A percentile compares a stretch with the other conserved stretches of the same genome.
Evolutionary conservation across 2,888 invertebrate genomes (phyloP).

Genomic region (Megamerina dolium): DNA sequence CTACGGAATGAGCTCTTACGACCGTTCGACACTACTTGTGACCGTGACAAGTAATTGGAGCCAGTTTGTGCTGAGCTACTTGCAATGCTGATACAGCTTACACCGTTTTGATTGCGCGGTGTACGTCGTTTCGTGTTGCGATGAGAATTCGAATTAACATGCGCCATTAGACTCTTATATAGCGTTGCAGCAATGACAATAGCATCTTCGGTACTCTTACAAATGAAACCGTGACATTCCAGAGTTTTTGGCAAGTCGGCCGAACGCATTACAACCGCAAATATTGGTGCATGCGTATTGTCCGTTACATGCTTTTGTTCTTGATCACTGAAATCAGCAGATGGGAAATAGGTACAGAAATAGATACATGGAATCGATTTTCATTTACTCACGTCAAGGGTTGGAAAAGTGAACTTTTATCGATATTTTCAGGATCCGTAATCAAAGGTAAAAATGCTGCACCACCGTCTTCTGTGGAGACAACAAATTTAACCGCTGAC

Average conservation of each 20-base stretch:
- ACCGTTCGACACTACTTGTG: conserved; percentile 33
- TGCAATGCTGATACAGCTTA: conserved; percentile 70
- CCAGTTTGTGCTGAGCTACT: conserved; percentile 54
- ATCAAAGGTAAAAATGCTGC: conserved; percentile 77
- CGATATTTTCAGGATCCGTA: conserved; percentile 73
- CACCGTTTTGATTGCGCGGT: conserved; percentile 65
- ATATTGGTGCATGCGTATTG: conserved; percentile 71
- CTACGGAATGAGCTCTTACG: conserved; percentile 41
- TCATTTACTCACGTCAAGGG: conserved; percentile 48
- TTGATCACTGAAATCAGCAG: not conserved
- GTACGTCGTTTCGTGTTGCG: conserved; percentile 51
- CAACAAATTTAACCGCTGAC: conserved; percentile 83
- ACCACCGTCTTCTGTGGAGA: conserved; percentile 58
- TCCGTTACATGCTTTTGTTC: conserved; percentile 47
- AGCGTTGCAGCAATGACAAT: conserved; percentile 86
- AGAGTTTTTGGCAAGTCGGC: conserved; percentile 70
- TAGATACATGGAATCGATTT: too few relatives aligned
- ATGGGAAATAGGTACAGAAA: not conserved
- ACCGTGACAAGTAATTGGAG: conserved; percentile 40
- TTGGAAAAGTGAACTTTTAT: conserved; percentile 64
- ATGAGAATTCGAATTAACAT: conserved; percentile 58
- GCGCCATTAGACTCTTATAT: conserved; percentile 80
- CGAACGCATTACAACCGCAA: conserved; percentile 82
- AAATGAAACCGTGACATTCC: conserved; percentile 88
- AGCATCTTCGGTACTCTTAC: conserved; percentile 83